Evolutionary conservation across 2,113 vertebrate genomes (phyloP), one percentile per base, ranked within the genome.

Genomic region (Pitta sordida): DNA sequence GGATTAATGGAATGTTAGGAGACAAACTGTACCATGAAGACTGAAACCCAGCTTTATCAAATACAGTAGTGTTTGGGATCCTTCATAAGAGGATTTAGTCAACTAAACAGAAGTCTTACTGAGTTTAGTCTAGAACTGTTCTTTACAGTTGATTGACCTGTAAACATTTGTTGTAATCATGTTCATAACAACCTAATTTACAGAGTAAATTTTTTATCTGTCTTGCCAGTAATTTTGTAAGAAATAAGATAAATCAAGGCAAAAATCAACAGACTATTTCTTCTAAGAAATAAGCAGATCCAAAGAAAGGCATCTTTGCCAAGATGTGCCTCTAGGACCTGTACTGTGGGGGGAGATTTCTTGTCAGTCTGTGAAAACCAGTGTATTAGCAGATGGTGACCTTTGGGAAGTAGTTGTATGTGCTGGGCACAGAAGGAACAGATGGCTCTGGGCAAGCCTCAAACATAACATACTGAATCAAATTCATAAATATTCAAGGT

Each of bases 341-440:
- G 46, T 91, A 59, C 34, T 49, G 53, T 86, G 49, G 41, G 49
- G 83, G 55, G 74, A 8, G 15, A 37, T 88, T 94, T 95, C 51
- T 92, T 94, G 59, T 63, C 63, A 83, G 71, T 83, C 34, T 88
- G 68, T 73, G 60, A 88, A 93, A 91, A 83, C 53, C 63, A 65
- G 63, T 74, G 68, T 53, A 69, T 69, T 89, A 90, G 94, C 95
- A 96, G 95, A 93, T 94, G 94, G 93, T 96, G 93, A 93, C 93
- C 94, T 96, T 94, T 93, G 89, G 91, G 88, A 92, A 70, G 86
- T 65, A 88, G 86, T 65, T 90, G 71, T 88, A 48, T 93, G 68
- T 77, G 41, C 63, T 79, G 71, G 83, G 67, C 83, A 65, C 79
- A 90, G 79, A 88, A 94, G 88, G 91, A 96, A 63, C 94, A 96